phyloP scores from a whole-genome alignment of 1,140 invertebrate species.

The Papilio machaon region DNA sequence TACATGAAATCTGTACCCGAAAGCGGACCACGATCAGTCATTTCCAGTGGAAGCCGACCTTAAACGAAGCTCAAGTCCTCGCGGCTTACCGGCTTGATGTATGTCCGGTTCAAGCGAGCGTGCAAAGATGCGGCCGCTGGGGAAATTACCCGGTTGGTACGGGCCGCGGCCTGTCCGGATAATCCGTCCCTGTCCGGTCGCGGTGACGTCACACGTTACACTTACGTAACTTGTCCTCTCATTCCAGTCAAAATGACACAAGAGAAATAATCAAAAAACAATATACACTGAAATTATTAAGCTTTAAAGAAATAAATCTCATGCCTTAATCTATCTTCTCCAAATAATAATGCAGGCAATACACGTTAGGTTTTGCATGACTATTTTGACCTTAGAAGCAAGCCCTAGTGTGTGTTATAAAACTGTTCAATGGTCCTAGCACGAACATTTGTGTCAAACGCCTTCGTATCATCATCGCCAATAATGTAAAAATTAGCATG shows the following conservation, averaged over 20 bases:
- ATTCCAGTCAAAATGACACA: neutral
- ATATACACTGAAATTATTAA: neutral
- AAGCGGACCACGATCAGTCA: neutral
- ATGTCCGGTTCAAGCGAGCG: constrained; percentile 47
- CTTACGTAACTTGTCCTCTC: neutral
- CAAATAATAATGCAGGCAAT: neutral
- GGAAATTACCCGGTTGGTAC: constrained; percentile 61
- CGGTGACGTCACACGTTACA: constrained; percentile 43
- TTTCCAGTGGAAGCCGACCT: constrained; percentile 21
- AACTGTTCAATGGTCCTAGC: too few relatives aligned
- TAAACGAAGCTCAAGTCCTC: constrained; percentile 12
- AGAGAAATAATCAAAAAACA: neutral
- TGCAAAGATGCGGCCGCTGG: constrained; percentile 57
- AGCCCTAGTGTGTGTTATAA: neutral
- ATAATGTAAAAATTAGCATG: too few relatives aligned
- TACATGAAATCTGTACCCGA: neutral
- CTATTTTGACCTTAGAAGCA: neutral
- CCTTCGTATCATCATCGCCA: too few relatives aligned
- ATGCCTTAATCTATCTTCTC: neutral
- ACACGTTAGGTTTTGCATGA: neutral
- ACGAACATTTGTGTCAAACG: too few relatives aligned
- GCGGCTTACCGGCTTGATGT: constrained; percentile 24
- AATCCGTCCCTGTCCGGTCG: constrained; percentile 54
- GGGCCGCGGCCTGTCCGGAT: constrained; percentile 46
- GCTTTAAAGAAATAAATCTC: neutral